phyloP scores from a whole-genome alignment of 2,888 invertebrate genomes.

The Orchestes rusci region DNA sequence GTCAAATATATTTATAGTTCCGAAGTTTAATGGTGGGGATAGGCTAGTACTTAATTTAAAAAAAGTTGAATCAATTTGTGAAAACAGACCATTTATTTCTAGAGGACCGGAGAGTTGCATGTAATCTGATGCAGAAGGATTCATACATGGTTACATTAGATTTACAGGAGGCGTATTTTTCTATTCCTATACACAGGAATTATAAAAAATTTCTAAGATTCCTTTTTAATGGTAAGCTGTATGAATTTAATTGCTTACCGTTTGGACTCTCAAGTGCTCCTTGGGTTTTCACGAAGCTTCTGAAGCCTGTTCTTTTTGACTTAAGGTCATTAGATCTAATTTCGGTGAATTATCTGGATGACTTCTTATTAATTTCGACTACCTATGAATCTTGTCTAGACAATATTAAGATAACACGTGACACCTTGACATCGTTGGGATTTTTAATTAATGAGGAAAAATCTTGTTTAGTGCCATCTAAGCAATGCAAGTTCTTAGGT shows the following conservation, averaged over 20 bases:
- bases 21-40: slow-evolving; percentile 6
- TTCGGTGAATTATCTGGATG: slow-evolving; percentile 28
- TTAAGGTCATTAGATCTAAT: slow-evolving; percentile 23
- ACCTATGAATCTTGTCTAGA: slow-evolving; percentile 15
- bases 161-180: too few relatives aligned
- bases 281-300: slow-evolving; percentile 29
- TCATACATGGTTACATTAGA: slow-evolving; percentile 1
- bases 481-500: slow-evolving; percentile 22
- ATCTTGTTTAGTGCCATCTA: slow-evolving; percentile 12
- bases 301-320: slow-evolving; percentile 25
- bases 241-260: slow-evolving; percentile 16
- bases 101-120: slow-evolving; percentile 1
- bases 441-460: slow-evolving; percentile 24
- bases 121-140: slow-evolving; percentile 1
- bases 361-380: slow-evolving; percentile 23
- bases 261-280: slow-evolving; percentile 27
- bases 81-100: slow-evolving; percentile 3
- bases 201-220: slow-evolving; percentile 29
- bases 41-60: slow-evolving; percentile 7
- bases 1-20: slow-evolving; percentile 10
- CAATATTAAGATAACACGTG: slow-evolving; percentile 12
- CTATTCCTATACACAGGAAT: background rate
- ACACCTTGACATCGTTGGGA: slow-evolving; percentile 12
- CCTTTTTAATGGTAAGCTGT: slow-evolving; percentile 23
- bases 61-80: slow-evolving; percentile 2